phyloP scores from a whole-genome alignment of 2,888 invertebrate genomes.

The Sericinus montela region DNA sequence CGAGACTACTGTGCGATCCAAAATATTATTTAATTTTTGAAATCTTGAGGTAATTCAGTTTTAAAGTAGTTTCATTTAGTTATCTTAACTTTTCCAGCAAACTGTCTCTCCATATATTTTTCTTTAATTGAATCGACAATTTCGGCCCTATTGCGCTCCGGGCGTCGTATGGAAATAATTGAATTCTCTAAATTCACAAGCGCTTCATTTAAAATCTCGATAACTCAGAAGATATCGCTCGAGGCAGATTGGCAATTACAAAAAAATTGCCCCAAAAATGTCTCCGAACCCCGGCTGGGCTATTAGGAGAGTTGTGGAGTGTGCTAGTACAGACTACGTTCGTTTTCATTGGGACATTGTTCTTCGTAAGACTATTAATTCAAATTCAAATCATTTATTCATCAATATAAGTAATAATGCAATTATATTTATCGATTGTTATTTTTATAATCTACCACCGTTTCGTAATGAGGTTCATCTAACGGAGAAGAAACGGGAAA shows the following conservation, averaged over 20 bases:
- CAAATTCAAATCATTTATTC: no score
- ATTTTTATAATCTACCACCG: no score
- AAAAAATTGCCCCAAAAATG: conserved; percentile 47
- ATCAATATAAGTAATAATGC: no score
- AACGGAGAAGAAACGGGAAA: no score
- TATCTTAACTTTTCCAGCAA: not conserved
- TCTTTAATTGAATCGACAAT: conserved; percentile 15
- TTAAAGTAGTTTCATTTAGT: no score
- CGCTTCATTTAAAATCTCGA: conserved; percentile 19
- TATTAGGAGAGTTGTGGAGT: conserved; percentile 26
- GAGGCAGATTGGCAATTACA: conserved; percentile 59
- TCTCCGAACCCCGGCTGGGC: conserved; percentile 30
- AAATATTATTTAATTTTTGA: no score
- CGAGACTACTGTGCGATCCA: no score
- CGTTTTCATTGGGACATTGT: not conserved
- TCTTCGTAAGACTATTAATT: no score
- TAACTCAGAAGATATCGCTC: conserved; percentile 31
- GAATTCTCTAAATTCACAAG: conserved; percentile 20
- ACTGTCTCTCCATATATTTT: conserved; percentile 5
- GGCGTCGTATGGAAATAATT: conserved; percentile 19
- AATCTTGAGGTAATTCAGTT: no score
- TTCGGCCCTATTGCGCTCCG: conserved; percentile 7
- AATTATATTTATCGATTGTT: no score
- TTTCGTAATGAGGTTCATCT: no score
- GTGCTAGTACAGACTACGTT: conserved; percentile 23